Evolutionary conservation across 2,888 invertebrate genomes (phyloP).

Genomic region (Scelioninae gen. 2): DNA sequence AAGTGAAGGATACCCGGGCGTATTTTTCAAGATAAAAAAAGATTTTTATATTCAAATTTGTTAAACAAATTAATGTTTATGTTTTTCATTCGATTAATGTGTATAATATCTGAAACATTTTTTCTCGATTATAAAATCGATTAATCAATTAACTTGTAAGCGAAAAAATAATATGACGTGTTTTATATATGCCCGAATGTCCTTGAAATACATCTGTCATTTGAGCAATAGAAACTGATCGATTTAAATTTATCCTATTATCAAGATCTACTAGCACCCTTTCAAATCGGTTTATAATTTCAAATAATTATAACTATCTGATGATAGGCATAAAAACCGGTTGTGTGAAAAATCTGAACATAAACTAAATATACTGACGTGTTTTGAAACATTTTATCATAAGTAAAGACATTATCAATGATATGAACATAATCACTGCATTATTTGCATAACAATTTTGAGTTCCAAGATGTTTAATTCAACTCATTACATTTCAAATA

Average conservation of each 20-base stretch:
- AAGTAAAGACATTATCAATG: constrained; percentile 16
- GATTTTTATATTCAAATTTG: too few species aligned
- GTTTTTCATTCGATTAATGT: too few species aligned
- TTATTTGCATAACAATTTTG: constrained; percentile 37
- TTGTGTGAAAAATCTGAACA: constrained; percentile 13
- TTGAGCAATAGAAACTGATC: constrained; percentile 66
- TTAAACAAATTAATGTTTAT: too few species aligned
- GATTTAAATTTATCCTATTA: constrained; percentile 1
- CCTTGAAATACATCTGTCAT: constrained; percentile 54
- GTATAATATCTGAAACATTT: too few species aligned
- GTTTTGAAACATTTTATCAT: constrained; percentile 9
- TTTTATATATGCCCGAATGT: constrained; percentile 7
- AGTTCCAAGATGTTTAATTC: constrained; percentile 44
- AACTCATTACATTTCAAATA: constrained; percentile 59
- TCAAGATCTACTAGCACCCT: constrained; percentile 20
- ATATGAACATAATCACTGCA: constrained; percentile 32
- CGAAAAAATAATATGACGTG: too few species aligned
- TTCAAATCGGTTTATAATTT: constrained; percentile 10
- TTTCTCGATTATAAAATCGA: too few species aligned
- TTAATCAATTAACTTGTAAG: too few species aligned
- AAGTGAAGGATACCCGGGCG: too few species aligned
- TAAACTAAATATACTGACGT: constrained; percentile 8
- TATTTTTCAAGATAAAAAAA: too few species aligned
- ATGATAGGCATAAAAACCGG: constrained; percentile 8
- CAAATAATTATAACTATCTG: constrained; percentile 1